phyloP scores from a whole-genome alignment of 1,140 invertebrate genomes.

The Macrobrachium nipponense region DNA sequence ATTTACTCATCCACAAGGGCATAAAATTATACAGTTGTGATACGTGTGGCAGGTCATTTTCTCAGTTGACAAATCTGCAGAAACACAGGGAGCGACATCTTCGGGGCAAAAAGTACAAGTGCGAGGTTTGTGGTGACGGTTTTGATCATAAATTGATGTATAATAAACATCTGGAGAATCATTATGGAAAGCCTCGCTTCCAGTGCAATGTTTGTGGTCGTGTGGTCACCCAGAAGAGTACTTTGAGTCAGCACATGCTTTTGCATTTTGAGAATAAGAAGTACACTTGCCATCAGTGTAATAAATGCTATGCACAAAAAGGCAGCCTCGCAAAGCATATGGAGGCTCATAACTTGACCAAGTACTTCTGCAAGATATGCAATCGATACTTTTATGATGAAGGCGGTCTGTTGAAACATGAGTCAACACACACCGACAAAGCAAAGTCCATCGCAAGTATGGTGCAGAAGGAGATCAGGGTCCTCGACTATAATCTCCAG shows the following conservation, averaged over 20 bases:
- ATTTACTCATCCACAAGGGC: background rate
- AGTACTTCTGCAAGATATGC: no score
- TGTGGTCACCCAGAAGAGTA: background rate
- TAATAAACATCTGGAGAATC: background rate
- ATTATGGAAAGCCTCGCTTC: background rate
- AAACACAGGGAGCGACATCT: background rate
- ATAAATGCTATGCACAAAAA: conserved; percentile 4
- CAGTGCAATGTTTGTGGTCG: background rate
- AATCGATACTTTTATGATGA: no score
- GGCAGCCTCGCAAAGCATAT: background rate
- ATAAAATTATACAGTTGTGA: no score
- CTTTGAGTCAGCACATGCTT: background rate
- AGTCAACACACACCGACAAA: no score
- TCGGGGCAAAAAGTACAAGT: background rate
- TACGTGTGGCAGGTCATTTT: no score
- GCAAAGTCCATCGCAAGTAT: no score
- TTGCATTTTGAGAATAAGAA: background rate
- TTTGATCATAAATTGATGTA: background rate
- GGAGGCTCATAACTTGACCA: background rate
- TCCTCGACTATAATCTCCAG: no score
- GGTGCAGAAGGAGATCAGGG: no score
- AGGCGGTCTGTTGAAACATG: no score
- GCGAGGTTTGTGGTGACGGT: background rate
- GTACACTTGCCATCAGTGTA: background rate
- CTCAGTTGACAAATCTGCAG: no score